Percentiles rank a stretch among this genome's conserved stretches.
Conservation (phyloP, 2,888 invertebrate genomes). For the Digitonthophagus gazella region DNA sequence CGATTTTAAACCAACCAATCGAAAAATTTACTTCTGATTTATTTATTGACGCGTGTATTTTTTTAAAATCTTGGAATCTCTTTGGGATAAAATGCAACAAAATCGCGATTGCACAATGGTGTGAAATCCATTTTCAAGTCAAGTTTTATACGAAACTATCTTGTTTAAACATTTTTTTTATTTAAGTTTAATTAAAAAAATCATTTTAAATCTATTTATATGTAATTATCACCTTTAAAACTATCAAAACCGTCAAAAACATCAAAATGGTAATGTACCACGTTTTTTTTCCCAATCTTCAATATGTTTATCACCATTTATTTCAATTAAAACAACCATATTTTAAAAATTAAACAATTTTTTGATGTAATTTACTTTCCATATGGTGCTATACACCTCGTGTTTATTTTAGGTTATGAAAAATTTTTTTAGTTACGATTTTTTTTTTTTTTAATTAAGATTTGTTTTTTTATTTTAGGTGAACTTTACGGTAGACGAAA, state of each 20-base stretch:
- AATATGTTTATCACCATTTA: neutral
- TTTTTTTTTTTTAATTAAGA: neutral
- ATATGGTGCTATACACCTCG: neutral
- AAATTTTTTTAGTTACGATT: neutral
- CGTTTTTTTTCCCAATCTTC: neutral
- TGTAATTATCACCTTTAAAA: neutral
- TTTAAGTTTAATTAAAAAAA: neutral
- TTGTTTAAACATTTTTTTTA: neutral
- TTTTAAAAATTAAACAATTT: neutral
- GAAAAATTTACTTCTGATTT: conserved; percentile 30
- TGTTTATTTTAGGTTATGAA: neutral
- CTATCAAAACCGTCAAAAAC: conserved; percentile 16
- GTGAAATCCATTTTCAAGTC: too few relatives aligned
- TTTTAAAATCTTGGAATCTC: neutral
- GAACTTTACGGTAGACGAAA: conserved; percentile 99
- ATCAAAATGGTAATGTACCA: neutral
- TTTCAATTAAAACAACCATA: neutral
- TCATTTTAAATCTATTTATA: conserved; percentile 4
- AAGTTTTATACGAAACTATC: too few relatives aligned
- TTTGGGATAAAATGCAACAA: neutral
- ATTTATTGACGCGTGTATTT: conserved; percentile 13
- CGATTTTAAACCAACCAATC: neutral
- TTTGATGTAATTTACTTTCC: neutral
- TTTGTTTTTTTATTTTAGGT: conserved; percentile 65
- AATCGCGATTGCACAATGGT: conserved; percentile 12